Evolutionary conservation across 2,797 vertebrate genomes (phyloP).

Genomic region (Onychomys leucogaster): DNA sequence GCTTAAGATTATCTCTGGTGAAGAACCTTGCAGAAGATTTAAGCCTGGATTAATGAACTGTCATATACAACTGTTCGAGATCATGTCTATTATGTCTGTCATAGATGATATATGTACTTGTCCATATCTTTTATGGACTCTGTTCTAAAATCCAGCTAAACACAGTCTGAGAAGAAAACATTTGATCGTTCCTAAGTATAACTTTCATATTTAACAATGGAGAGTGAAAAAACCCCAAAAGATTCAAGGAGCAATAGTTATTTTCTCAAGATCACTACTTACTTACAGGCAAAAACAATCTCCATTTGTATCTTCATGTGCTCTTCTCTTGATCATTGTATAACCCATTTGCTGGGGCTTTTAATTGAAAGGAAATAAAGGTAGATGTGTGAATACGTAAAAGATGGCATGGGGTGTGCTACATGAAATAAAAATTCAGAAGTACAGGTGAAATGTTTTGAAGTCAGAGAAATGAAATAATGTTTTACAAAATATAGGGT

Average conservation of each 20-base stretch:
- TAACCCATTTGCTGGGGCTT: background rate
- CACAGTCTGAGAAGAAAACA: background rate
- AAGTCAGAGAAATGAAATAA: background rate
- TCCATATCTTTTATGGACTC: background rate
- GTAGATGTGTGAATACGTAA: background rate
- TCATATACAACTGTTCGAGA: background rate
- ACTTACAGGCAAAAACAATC: background rate
- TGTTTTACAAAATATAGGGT: background rate
- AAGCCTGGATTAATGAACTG: background rate
- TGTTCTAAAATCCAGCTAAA: background rate
- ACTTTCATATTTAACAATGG: background rate
- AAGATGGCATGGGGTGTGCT: background rate
- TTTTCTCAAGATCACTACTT: background rate
- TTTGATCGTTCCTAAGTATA: background rate
- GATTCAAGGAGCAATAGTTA: background rate
- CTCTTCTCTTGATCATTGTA: background rate
- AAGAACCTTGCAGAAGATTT: background rate
- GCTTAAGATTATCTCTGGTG: background rate
- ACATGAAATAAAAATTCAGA: background rate
- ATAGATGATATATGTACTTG: background rate
- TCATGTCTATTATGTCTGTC: too few species aligned
- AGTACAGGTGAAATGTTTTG: background rate
- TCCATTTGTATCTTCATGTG: background rate
- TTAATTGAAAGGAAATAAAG: background rate
- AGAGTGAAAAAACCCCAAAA: background rate